phyloP scores from a whole-genome alignment of 2,888 invertebrate species.

The Microctonus aethiopoides region DNA sequence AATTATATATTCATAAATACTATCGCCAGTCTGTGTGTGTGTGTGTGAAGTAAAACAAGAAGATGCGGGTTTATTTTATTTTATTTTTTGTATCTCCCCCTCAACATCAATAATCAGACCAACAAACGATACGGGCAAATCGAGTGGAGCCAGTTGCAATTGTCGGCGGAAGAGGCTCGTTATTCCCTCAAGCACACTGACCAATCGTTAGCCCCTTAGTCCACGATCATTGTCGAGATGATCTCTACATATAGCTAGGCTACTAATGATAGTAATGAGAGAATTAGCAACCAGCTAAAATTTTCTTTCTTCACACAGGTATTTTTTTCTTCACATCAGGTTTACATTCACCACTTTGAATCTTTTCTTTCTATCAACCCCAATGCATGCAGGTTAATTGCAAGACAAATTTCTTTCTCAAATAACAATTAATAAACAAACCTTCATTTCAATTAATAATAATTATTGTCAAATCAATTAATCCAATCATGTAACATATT shows the following conservation, averaged over 20 bases:
- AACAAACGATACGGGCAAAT: constrained; percentile 28
- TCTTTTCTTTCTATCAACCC: no score
- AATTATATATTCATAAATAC: not conserved
- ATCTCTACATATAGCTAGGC: not conserved
- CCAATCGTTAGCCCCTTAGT: constrained; percentile 54
- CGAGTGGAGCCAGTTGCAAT: constrained; percentile 50
- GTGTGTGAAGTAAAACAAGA: constrained; percentile 14
- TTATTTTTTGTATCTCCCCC: not conserved
- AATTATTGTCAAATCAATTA: no score
- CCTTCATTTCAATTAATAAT: no score
- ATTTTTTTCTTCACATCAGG: no score
- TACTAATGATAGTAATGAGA: constrained; percentile 14
- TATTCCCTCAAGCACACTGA: constrained; percentile 54
- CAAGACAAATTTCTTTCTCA: no score
- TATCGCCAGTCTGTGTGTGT: not conserved
- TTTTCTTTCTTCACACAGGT: constrained; percentile 1
- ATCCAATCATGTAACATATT: no score
- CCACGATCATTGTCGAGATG: constrained; percentile 49
- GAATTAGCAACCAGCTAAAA: not conserved
- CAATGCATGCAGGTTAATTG: no score
- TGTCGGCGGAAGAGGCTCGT: constrained; percentile 64
- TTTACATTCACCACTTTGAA: no score
- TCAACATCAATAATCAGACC: constrained; percentile 17
- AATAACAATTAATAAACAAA: no score
- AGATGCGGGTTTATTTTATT: constrained; percentile 2